A percentile compares a stretch with the other conserved stretches of the same genome.
Evolutionary conservation across 37 sponge, comb jelly and placozoan species (phyloP).

Genomic region (Eunapius fragilis): DNA sequence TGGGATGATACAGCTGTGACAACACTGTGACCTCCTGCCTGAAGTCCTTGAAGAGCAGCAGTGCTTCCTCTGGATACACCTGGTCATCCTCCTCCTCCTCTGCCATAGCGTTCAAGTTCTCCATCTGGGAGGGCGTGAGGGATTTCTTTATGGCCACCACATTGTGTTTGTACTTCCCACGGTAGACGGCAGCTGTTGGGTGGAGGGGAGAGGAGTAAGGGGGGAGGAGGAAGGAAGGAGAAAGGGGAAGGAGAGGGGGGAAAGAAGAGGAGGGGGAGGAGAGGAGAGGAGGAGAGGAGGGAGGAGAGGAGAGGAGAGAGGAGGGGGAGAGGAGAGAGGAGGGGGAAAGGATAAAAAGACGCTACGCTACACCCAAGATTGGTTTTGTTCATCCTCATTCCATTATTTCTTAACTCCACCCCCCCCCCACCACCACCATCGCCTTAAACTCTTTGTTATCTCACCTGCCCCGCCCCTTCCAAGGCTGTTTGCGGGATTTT

Average conservation of each 20-base stretch:
- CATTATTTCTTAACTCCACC: no score
- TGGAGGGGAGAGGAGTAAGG: conserved; percentile 87
- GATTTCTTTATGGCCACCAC: conserved; percentile 86
- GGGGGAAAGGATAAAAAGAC: no score
- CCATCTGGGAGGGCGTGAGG: conserved; percentile 34
- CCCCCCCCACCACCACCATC: no score
- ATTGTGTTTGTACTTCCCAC: conserved; percentile 65
- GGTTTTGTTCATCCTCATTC: no score
- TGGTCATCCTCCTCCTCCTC: neutral
- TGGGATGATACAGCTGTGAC: conserved; percentile 77
- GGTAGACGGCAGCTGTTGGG: conserved; percentile 83
- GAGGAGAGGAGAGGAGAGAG: no score
- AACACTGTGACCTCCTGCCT: conserved; percentile 91
- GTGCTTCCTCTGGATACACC: conserved; percentile 3
- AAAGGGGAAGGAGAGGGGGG: neutral
- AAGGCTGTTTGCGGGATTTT: conserved; percentile 30
- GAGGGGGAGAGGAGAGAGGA: no score
- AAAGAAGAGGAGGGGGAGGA: no score
- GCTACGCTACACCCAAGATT: no score
- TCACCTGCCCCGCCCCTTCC: conserved; percentile 66
- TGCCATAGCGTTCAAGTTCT: neutral
- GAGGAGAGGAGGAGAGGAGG: no score
- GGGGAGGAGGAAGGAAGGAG: neutral
- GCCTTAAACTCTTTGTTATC: no score
- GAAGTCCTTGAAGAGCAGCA: conserved; percentile 70